Base-by-base conservation (phyloP, 1,140 invertebrate species). In the Ericerus pela region DNA sequence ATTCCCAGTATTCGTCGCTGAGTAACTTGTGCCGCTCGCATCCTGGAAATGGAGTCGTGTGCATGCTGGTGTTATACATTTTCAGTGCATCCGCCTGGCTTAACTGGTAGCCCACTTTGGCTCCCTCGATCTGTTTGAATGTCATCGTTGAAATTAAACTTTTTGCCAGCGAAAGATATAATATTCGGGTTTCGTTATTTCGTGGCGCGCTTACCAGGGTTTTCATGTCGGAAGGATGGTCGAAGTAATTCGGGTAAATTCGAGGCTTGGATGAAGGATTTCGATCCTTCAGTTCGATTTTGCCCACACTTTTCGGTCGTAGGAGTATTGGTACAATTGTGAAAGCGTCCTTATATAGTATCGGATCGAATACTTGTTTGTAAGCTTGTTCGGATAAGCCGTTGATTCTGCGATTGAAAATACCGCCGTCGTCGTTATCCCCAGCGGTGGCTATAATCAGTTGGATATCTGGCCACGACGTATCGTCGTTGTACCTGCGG, bases 231-330 rank as follows among this genome's bases (percentile, higher is more conserved):
- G 76, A 66, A 0, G 77, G 77, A 68, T 86, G 70, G 0, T 75
- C 67, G 43, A 83, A 82, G 66, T 90, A 92, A 63, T 86, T 86
- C 1, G 89, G 83, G 66, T 84, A 80, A 30, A 95, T 88, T 5
- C 77, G 65, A 0, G 91, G 90, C 62, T 82, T 75, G 0, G 78
- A 72, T 18, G 71, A 67, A 0, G 87, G 81, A 65, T 91, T 75
- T 0, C 68, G 66, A n/a, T 77, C 78, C 36, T 65, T 68, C 1
- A 92, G 63, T 56, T 76, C 72, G 1, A 92, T 68, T 38, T 72
- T 74, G 6, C 88, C 88, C 43, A 73, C 71, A 51, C 83, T 85
- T 55, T 75, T 76, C 0, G 88, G 86, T 54, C 82, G 70, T 53
- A 87, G 63, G 18, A 87, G 58, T 57, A 85, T 66, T 0, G 82